phyloP scores from a whole-genome alignment of 2,113 vertebrate species.

The Osmerus eperlanus region DNA sequence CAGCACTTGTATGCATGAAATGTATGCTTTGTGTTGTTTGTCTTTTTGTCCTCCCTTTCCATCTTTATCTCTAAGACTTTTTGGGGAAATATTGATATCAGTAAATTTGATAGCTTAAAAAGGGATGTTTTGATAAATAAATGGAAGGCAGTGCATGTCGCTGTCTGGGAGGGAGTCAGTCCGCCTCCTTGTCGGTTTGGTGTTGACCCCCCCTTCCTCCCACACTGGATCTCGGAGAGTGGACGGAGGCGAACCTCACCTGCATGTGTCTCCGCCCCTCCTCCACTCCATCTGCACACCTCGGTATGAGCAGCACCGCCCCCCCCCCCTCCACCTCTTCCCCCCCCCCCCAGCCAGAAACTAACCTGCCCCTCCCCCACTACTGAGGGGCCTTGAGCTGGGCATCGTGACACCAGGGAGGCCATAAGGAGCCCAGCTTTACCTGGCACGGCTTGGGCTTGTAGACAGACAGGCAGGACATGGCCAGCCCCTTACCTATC shows the following conservation, averaged over 20 bases:
- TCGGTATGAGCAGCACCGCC: constrained; percentile 78
- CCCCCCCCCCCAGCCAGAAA: constrained; percentile 15
- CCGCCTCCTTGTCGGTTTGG: constrained; percentile 60
- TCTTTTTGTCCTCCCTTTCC: constrained; percentile 20
- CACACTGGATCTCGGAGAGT: constrained; percentile 62
- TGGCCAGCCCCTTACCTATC: constrained; percentile 21
- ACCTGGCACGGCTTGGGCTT: not conserved
- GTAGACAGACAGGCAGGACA: constrained; percentile 14
- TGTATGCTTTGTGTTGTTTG: constrained; percentile 9
- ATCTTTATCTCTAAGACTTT: constrained; percentile 31
- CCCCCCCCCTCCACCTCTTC: constrained; percentile 39
- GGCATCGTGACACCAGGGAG: constrained; percentile 42
- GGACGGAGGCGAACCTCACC: constrained; percentile 73
- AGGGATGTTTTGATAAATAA: constrained; percentile 57
- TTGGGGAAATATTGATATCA: constrained; percentile 27
- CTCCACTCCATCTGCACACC: constrained; percentile 72
- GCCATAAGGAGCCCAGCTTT: constrained; percentile 13
- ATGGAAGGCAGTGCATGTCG: constrained; percentile 74
- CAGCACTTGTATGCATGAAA: constrained; percentile 33
- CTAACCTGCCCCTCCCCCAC: not conserved
- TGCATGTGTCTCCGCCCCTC: constrained; percentile 76
- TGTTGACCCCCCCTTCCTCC: constrained; percentile 43
- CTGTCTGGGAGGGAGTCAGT: constrained; percentile 65
- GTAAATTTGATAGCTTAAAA: constrained; percentile 61
- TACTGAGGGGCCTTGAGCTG: constrained; percentile 22